These are phyloP conservation scores for Nematolebias whitei DNA, from an alignment of 2,113 vertebrate species.

Conservation along the genomic window DNA sequence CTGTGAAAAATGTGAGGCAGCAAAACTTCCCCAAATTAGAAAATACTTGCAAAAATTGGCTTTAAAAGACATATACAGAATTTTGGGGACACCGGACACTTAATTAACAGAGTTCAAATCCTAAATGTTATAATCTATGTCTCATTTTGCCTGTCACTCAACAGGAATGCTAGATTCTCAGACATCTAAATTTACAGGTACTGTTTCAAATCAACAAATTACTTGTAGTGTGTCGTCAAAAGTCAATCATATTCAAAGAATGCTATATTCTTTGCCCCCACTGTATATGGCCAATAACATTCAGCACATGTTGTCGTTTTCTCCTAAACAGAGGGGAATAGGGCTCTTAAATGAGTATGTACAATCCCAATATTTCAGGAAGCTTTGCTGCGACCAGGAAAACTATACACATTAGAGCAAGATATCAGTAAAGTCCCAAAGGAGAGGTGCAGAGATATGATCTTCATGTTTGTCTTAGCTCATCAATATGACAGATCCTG, in stretches of 20 bases:
- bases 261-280: not conserved
- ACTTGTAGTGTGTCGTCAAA: not conserved
- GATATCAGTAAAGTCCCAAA: conserved; percentile 44
- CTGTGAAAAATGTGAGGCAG: not conserved
- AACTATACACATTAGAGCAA: conserved; percentile 8
- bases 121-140: too few species aligned
- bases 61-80: too few species aligned
- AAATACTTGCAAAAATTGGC: too few species aligned
- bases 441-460: conserved; percentile 44
- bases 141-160: too few species aligned
- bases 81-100: too few species aligned
- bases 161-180: too few species aligned
- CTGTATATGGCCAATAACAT: not conserved
- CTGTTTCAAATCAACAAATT: not conserved
- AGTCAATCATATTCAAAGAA: not conserved
- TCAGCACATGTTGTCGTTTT: conserved; percentile 2
- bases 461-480: conserved; percentile 50
- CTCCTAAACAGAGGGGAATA: not conserved
- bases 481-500: conserved; percentile 55
- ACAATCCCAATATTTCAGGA: conserved; percentile 1
- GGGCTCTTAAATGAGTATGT: not conserved
- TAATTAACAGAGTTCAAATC: too few species aligned
- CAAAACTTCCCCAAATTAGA: too few species aligned
- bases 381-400: conserved; percentile 8
- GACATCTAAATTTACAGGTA: too few species aligned